A percentile compares a stretch with the other conserved stretches of the same genome.
phyloP scores from a whole-genome alignment of 2,888 invertebrate species.

The Stenichneumon culpator region DNA sequence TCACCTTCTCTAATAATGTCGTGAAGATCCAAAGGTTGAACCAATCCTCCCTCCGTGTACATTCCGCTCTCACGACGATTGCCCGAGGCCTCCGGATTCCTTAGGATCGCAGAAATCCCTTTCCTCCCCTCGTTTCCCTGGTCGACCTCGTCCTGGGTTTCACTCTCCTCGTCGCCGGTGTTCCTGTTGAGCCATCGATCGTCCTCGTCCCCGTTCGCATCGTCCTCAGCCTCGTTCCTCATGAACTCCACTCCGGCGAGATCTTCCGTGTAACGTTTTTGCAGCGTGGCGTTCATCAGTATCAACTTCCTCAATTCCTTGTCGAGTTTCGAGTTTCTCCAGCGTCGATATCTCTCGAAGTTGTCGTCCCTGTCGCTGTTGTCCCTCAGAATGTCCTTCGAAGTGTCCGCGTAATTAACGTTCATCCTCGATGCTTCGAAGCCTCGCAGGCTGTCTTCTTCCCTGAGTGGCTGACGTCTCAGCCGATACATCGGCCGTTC shows the following conservation, averaged over 20 bases:
- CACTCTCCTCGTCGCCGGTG: constrained; percentile 36
- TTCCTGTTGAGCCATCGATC: constrained; percentile 32
- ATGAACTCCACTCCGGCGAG: constrained; percentile 52
- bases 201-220: constrained; percentile 16
- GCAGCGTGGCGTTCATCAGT: neutral
- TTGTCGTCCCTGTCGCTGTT: constrained; percentile 9
- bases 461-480: constrained; percentile 59
- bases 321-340: constrained; percentile 17
- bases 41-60: constrained; percentile 80
- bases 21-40: constrained; percentile 72
- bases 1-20: constrained; percentile 70
- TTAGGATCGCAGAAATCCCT: neutral
- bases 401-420: constrained; percentile 13
- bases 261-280: constrained; percentile 19
- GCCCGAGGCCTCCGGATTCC: constrained; percentile 9
- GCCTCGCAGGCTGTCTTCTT: constrained; percentile 24
- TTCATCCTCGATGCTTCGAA: constrained; percentile 13
- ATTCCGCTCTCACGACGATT: constrained; percentile 68
- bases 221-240: constrained; percentile 23
- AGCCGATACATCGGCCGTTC: constrained; percentile 64
- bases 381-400: constrained; percentile 25
- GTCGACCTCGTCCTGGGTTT: constrained; percentile 48
- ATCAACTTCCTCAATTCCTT: constrained; percentile 42
- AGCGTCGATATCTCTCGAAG: constrained; percentile 8
- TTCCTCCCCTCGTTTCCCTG: constrained; percentile 2